Conservation (phyloP, 2,888 invertebrate genomes). For the Nymphalis polychloros region DNA sequence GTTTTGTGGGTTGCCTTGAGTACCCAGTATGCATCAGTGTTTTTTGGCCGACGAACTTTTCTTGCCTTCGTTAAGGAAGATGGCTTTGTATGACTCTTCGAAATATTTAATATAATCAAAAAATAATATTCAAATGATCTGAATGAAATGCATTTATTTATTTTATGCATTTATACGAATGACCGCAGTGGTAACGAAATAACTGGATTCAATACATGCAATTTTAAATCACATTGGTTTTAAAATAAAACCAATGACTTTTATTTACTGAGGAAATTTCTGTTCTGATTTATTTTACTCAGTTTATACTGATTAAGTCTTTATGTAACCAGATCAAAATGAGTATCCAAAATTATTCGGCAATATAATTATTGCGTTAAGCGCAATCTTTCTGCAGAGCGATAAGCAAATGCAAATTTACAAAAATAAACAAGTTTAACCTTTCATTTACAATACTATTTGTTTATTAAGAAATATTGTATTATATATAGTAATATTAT, state of each 20-base stretch:
- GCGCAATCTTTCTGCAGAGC: not conserved
- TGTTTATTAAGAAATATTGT: no score
- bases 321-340: not conserved
- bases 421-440: not conserved
- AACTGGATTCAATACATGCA: conserved; percentile 31
- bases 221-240: conserved; percentile 34
- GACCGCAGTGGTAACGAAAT: conserved; percentile 36
- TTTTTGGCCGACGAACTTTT: not conserved
- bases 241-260: conserved; percentile 37
- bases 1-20: no score
- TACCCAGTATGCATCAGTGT: not conserved
- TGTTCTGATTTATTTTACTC: conserved; percentile 17
- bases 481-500: no score
- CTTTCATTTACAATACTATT: not conserved
- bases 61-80: no score
- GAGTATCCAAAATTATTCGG: not conserved
- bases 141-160: conserved; percentile 22
- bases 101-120: conserved; percentile 3
- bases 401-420: not conserved
- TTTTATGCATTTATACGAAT: conserved; percentile 30
- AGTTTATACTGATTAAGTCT: conserved; percentile 13
- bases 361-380: not conserved
- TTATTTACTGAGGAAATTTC: conserved; percentile 26
- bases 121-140: conserved; percentile 6
- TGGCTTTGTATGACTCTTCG: not conserved